These are phyloP conservation scores for Hypomecis atomaria DNA, from an alignment of 2,888 invertebrate genomes.

Conservation along the genomic window DNA sequence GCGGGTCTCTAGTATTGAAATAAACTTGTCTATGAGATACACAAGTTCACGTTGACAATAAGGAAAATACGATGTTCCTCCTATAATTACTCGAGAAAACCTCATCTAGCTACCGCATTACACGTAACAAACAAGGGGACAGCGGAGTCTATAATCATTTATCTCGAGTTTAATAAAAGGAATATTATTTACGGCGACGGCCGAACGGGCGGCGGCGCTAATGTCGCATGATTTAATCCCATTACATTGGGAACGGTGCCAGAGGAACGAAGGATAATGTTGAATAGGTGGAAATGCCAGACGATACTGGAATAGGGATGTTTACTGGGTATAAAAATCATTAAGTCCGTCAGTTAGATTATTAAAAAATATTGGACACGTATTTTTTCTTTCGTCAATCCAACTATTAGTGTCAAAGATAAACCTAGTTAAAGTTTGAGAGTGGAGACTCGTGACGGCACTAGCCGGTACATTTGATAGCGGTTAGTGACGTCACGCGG, in stretches of 20 bases:
- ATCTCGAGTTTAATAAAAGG: slow-evolving; percentile 85
- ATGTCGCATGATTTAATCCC: slow-evolving; percentile 83
- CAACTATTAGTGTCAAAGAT: too few species aligned
- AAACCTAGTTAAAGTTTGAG: too few species aligned
- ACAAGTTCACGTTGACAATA: slow-evolving; percentile 6
- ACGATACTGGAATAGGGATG: slow-evolving; percentile 24
- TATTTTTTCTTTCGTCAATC: too few species aligned
- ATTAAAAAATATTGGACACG: too few species aligned
- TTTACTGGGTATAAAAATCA: too few species aligned
- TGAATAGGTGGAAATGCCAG: slow-evolving; percentile 30
- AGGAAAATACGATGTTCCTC: slow-evolving; percentile 41
- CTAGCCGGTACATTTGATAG: too few species aligned
- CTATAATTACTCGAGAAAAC: slow-evolving; percentile 49
- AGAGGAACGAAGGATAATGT: slow-evolving; percentile 48
- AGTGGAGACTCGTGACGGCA: too few species aligned
- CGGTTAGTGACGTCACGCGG: too few species aligned
- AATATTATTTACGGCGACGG: slow-evolving; percentile 81
- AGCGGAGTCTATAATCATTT: slow-evolving; percentile 81
- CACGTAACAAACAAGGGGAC: slow-evolving; percentile 69
- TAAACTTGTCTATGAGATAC: neutral
- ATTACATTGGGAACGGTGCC: slow-evolving; percentile 79
- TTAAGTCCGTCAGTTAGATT: too few species aligned
- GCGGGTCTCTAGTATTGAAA: too few species aligned
- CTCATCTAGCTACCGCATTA: slow-evolving; percentile 51
- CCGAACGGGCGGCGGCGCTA: slow-evolving; percentile 65